phyloP scores from a whole-genome alignment of 2,113 vertebrate genomes.

The Engraulis encrasicolus region DNA sequence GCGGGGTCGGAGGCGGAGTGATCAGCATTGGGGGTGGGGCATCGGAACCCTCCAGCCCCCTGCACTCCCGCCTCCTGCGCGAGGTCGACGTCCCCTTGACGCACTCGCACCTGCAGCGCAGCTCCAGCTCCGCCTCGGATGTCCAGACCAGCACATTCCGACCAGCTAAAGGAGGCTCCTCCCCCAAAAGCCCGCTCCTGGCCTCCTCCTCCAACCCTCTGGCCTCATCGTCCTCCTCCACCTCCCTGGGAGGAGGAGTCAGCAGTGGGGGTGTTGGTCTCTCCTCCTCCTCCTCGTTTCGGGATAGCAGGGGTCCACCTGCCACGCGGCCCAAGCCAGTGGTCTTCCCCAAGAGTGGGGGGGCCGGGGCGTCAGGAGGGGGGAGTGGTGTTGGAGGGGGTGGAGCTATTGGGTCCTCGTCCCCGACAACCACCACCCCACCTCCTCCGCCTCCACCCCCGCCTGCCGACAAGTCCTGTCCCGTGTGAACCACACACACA shows the following conservation, averaged over 20 bases:
- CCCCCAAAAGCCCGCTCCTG: constrained; percentile 72
- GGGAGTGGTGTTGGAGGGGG: no score
- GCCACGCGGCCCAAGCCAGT: constrained; percentile 91
- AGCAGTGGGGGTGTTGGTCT: no score
- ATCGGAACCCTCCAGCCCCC: constrained; percentile 95
- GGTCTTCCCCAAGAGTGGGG: constrained; percentile 86
- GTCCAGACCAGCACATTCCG: constrained; percentile 92
- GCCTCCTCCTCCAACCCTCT: constrained; percentile 62
- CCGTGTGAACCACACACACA: constrained; percentile 75
- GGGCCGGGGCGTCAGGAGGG: no score
- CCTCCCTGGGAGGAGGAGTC: background rate
- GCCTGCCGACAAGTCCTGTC: constrained; percentile 92
- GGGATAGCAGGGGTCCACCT: constrained; percentile 85
- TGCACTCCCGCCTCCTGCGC: constrained; percentile 90
- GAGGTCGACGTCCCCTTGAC: constrained; percentile 78
- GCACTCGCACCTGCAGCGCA: constrained; percentile 89
- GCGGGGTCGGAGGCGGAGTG: no score
- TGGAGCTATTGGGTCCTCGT: constrained; percentile 84
- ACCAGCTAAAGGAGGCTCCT: constrained; percentile 78
- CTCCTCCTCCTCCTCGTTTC: constrained; percentile 70
- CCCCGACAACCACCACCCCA: constrained; percentile 65
- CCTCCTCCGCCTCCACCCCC: constrained; percentile 81
- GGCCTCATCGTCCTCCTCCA: constrained; percentile 65
- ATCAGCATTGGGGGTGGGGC: constrained; percentile 69
- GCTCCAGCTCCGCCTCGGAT: constrained; percentile 91